A percentile compares a stretch with the other conserved stretches of the same genome.
Conservation (phyloP, 2,113 vertebrate genomes). For the Tragelaphus buxtoni region DNA sequence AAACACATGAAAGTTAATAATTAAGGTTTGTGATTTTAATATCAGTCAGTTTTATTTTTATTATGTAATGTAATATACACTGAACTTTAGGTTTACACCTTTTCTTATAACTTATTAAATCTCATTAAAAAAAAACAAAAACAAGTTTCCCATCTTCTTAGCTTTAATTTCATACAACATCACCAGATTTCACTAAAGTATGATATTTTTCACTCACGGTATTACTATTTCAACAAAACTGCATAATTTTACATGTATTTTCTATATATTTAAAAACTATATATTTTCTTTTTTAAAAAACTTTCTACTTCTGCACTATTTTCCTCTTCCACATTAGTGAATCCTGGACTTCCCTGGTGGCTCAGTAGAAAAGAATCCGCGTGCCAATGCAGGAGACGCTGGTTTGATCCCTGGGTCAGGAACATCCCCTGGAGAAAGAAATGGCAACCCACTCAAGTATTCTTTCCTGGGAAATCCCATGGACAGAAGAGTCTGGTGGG, state of each 20-base stretch:
- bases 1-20: neutral
- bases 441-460: neutral
- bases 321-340: neutral
- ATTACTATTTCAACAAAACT: neutral
- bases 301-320: neutral
- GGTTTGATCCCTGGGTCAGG: neutral
- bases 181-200: neutral
- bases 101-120: neutral
- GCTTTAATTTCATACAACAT: neutral
- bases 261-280: neutral
- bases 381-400: neutral
- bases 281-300: neutral
- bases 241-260: neutral
- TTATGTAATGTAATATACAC: neutral
- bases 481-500: neutral
- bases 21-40: neutral
- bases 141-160: neutral
- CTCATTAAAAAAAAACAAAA: neutral
- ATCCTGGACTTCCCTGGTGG: neutral
- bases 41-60: neutral
- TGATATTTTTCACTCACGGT: neutral
- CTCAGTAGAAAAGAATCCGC: neutral
- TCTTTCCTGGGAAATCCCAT: neutral
- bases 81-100: neutral
- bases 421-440: neutral